Base-by-base conservation (phyloP, 2,797 vertebrate genomes). In the Anguilla pacifica region DNA sequence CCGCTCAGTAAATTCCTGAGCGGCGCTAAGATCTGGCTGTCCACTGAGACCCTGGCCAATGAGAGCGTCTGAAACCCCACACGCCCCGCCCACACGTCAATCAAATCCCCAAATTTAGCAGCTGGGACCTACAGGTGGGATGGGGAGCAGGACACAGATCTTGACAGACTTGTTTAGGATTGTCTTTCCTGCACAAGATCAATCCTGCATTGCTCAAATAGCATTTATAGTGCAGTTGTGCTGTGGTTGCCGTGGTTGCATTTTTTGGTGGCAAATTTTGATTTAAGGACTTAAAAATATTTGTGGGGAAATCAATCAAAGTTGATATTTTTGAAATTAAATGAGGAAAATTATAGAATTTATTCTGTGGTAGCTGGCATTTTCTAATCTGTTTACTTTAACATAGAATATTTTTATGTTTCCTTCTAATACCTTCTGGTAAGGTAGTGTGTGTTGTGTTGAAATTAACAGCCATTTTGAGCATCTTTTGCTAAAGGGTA, bases 1-100 rank as follows among this genome's bases (percentile, higher is more conserved):
- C 98, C 98, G 0, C 95, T 99, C 82, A 99, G 97, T 94, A 99
- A 99, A 91, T 98, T 99, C 91, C 93, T 99, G 92, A 99, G 96
- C 25, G 98, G 98, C 90, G 98, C 99, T 89, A 98, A 96, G 92
- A 98, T 97, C 91, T 99, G 98, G 98, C 94, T 99, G 82, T 99
- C 99, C 70, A 99, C 98, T 0, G 98, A 99, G 95, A 99, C 98
- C 0, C 96, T 99, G 67, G 96, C 97, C 86, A 98, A 97, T n/a
- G 99, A 99, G 91, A 95, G 93, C 53, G 81, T 95, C 53, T 96
- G 92, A 96, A 46, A 87, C 67, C 84, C 79, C 46, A 25, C 64
- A 6, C 15, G n/a, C 25, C 64, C n/a, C 22, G 4, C 13, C 4
- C 19, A 64, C 46, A 43, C 3, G 35, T 46, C 43, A 5, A 31